Evolutionary conservation across 2,888 invertebrate species (phyloP).

Genomic region (Philereme transversata): DNA sequence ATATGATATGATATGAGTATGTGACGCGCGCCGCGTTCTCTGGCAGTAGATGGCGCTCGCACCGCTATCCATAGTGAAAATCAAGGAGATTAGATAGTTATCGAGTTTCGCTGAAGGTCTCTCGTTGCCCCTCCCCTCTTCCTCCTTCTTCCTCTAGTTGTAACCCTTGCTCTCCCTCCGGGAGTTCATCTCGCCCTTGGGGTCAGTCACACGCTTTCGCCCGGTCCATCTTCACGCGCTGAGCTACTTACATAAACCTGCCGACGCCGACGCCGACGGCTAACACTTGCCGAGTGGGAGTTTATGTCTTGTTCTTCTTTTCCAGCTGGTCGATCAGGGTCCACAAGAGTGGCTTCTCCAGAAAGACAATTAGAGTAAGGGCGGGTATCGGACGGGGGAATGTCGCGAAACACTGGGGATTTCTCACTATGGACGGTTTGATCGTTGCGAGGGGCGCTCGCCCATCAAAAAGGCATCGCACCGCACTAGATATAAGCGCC

Average conservation of each 20-base stretch:
- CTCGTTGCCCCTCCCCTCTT: conserved; percentile 66
- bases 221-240: conserved; percentile 80
- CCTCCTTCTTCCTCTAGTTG: conserved; percentile 39
- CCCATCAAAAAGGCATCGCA: conserved; percentile 83
- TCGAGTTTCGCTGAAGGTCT: conserved; percentile 82
- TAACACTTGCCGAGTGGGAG: conserved; percentile 76
- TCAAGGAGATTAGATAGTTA: conserved; percentile 67
- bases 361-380: conserved; percentile 83
- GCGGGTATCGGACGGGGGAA: conserved; percentile 79
- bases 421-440: conserved; percentile 82
- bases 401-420: conserved; percentile 82
- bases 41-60: conserved; percentile 56
- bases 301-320: conserved; percentile 83
- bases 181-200: conserved; percentile 67
- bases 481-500: conserved; percentile 79
- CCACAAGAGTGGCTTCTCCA: conserved; percentile 84
- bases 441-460: conserved; percentile 72
- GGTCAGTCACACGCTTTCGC: conserved; percentile 75
- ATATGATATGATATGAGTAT: conserved; percentile 44
- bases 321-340: conserved; percentile 84
- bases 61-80: conserved; percentile 79
- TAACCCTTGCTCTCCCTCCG: conserved; percentile 48
- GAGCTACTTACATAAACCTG: conserved; percentile 78
- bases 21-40: conserved; percentile 50
- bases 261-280: conserved; percentile 59